Evolutionary conservation across 2,797 vertebrate species (phyloP), one percentile per base, ranked within the genome.

Genomic region (Alcedo atthis): DNA sequence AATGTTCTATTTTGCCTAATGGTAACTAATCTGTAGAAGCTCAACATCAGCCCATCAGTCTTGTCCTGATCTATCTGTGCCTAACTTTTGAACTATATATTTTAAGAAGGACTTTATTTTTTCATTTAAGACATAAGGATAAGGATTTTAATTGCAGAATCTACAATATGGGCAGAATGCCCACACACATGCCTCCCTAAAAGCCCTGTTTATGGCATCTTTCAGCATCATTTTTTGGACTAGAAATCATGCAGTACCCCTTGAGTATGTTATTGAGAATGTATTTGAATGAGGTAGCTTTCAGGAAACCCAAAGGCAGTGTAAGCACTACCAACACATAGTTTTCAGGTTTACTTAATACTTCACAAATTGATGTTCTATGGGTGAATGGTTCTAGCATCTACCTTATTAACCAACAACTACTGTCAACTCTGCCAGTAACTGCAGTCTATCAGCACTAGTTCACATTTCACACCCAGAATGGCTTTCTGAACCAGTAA

Each of bases 1-100:
- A 92, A 74, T 55, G 28, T 51, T 91, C 32, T 84, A 28, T 76
- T 61, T 83, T 61, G 37, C n/a, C 10, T 89, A 85, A 53, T 75
- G n/a, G 73, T 66, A 68, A 51, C 22, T 77, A 35, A 88, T 57
- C 21, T 89, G 51, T 40, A 45, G 35, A 81, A n/a, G 28, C 6
- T 42, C 19, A 67, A 4, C 37, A 91, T 93, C 57, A 80, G 42
- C 16, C 51, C 43, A 17, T 68, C 42, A 76, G 46, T 67, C 59
- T 80, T 49, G 74, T 6, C n/a, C 26, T 75, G 32, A 82, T 24
- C 21, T 48, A 66, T 66, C 12, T 42, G 3, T 18, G 4, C 19
- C 5, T 66, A 22, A 33, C 6, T n/a, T 54, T 64, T 17, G 8
- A n/a, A 11, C 3, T 37, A 5, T 63, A 33, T 78, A 92, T 94